Evolutionary conservation across 37 sponge, comb jelly and placozoan genomes (phyloP).

Genomic region (Crambe crambe): DNA sequence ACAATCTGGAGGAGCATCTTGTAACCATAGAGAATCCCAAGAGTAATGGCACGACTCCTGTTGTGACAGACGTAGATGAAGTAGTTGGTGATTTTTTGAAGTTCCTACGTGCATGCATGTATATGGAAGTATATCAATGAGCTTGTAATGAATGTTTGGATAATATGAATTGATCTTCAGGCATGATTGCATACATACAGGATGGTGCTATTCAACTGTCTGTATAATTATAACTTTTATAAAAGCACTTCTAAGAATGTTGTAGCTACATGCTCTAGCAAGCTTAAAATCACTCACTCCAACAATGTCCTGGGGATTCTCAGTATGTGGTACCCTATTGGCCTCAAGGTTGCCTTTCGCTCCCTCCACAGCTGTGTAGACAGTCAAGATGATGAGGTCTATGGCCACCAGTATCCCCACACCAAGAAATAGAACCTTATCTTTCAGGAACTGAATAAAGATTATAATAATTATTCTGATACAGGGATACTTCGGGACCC

Average conservation of each 20-base stretch:
- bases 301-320: slow-evolving; percentile 3
- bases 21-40: slow-evolving; percentile 51
- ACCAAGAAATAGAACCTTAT: slow-evolving; percentile 30
- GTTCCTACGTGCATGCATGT: not conserved
- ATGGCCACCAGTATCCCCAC: slow-evolving; percentile 31
- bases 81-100: not conserved
- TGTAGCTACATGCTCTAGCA: no score
- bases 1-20: slow-evolving; percentile 41
- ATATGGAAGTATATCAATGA: not conserved
- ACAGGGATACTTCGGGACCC: no score
- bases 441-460: slow-evolving; percentile 2
- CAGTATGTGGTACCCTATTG: not conserved
- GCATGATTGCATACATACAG: not conserved
- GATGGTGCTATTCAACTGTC: no score
- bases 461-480: no score
- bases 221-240: no score
- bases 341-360: not conserved
- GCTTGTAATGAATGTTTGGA: not conserved
- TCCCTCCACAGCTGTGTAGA: slow-evolving; percentile 24
- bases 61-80: slow-evolving; percentile 28
- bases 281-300: no score
- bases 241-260: no score
- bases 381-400: slow-evolving; percentile 22
- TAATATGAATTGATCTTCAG: not conserved
- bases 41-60: not conserved